Evolutionary conservation across 2,113 vertebrate genomes (phyloP), one percentile per base, ranked within the genome.

Genomic region (Hydrolagus affinis): DNA sequence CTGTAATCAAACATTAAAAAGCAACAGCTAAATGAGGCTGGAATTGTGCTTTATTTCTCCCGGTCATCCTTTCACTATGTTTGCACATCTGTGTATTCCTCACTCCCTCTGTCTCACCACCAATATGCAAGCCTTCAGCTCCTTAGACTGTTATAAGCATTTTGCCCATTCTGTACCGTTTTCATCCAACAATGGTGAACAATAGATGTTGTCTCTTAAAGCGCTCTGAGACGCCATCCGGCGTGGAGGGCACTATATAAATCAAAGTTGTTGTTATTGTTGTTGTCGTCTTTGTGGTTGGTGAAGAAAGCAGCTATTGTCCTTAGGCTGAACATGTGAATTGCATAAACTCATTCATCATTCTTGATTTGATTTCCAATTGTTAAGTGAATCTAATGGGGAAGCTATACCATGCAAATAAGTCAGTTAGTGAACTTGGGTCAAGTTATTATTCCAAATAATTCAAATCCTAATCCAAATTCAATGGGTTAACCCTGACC

Each of bases 391-490:
- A 23, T 66, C 62, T 83, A 83, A 68, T 83, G 25, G 78, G 44
- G 62, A 83, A 66, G 62, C 28, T 60, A 66, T 28, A 83, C 66
- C 15, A 2, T 66, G 23, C 25, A 78, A 77, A 78, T 62, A 78
- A n/a, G 57, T 78, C 76, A 28, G 76, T 23, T 1, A 2, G 8
- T 68, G 25, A 66, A 66, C 15, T 14, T 17, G 15, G 4, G 23
- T 80, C 60, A 64, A 44, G 7, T 62, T 80, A 80, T 80, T 80
- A 83, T 30, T 83, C 78, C 78, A 83, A 83, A 83, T 68, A 68
- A 7, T 83, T 83, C 78, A 66, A 66, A 83, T 66, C 78, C 78
- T 28, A 83, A 83, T 30, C 17, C 78, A 83, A 83, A 83, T 83
- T 66, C 66, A 44, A 44, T 44, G 44, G 2, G 44, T 44, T 44